phyloP scores from a whole-genome alignment of 2,113 vertebrate species.

The Propithecus coquereli region DNA sequence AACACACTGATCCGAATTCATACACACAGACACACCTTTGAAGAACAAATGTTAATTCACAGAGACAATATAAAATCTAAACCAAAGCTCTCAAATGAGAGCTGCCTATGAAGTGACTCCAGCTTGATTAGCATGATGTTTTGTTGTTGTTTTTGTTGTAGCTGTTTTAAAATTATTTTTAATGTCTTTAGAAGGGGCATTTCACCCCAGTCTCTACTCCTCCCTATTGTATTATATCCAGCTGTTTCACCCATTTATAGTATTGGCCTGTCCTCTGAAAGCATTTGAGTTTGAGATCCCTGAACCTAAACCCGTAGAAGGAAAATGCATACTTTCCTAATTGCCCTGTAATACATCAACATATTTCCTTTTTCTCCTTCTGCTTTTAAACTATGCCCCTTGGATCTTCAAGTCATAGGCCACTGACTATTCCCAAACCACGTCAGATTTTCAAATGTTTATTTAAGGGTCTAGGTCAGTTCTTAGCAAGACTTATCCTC shows the following conservation, averaged over 20 bases:
- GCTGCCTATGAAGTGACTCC: background rate
- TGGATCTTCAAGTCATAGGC: background rate
- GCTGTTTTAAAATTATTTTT: background rate
- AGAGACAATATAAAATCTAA: background rate
- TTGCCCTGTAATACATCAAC: background rate
- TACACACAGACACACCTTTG: background rate
- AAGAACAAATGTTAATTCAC: background rate
- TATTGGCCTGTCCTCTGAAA: background rate
- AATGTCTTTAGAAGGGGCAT: background rate
- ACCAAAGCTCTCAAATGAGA: background rate
- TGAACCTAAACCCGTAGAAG: background rate
- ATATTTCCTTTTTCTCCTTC: background rate
- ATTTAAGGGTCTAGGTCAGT: slow-evolving; percentile 3
- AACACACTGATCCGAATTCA: background rate
- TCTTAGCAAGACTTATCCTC: slow-evolving; percentile 6
- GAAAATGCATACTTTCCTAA: background rate
- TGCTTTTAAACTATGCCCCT: background rate
- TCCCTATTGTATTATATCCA: background rate
- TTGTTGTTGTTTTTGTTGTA: background rate
- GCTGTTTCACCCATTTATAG: background rate
- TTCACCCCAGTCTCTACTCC: background rate
- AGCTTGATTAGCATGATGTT: background rate
- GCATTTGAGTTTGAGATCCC: background rate
- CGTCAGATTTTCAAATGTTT: background rate
- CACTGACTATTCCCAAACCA: background rate